A percentile compares a stretch with the other conserved stretches of the same genome.
Conservation (phyloP, 2,113 vertebrate species). For the Edolisoma coerulescens region DNA sequence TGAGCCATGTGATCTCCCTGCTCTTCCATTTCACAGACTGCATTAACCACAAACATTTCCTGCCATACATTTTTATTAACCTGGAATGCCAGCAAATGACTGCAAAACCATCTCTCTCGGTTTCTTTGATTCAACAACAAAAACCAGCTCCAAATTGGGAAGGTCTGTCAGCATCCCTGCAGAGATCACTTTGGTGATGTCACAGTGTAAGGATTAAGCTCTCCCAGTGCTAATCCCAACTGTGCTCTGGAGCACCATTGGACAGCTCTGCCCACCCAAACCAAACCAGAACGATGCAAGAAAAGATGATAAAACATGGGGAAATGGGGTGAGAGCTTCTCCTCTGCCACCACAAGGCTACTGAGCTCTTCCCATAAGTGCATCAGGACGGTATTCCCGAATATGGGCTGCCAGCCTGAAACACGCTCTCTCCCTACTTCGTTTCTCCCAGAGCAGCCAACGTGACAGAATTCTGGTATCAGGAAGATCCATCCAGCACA, state of each 20-base stretch:
- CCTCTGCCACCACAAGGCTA: background rate
- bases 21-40: background rate
- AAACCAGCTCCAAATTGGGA: background rate
- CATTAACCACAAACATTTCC: background rate
- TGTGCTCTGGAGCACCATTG: background rate
- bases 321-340: background rate
- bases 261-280: background rate
- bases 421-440: background rate
- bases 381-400: background rate
- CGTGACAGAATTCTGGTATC: background rate
- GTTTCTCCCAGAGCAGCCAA: background rate
- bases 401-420: background rate
- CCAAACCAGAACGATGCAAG: background rate
- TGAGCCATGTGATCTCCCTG: background rate
- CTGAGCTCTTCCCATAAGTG: background rate
- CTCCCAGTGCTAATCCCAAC: fast-evolving
- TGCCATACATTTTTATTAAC: background rate
- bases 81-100: background rate
- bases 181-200: background rate
- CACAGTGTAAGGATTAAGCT: background rate
- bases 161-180: background rate
- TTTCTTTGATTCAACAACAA: background rate
- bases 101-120: background rate
- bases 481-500: background rate
- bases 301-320: background rate